These are phyloP conservation scores for Spheniscus mendiculus DNA, from an alignment of 2,113 vertebrate species.

Conservation along the genomic window DNA sequence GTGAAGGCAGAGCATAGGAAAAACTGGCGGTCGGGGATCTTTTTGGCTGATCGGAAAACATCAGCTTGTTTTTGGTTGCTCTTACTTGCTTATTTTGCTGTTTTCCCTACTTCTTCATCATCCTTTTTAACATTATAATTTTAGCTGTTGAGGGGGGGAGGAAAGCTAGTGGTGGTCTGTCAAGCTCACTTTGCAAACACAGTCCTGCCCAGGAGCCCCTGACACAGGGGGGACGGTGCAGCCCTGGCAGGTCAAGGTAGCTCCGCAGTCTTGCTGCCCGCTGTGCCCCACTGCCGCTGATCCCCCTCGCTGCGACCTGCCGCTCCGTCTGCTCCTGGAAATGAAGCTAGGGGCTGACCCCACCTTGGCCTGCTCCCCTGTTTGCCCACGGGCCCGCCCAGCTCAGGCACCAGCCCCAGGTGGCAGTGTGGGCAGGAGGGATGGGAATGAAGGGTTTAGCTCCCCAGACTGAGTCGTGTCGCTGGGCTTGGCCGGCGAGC, in stretches of 20 bases:
- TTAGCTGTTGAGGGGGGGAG: not conserved
- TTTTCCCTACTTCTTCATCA: not conserved
- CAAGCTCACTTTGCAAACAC: not conserved
- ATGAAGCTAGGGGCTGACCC: not conserved
- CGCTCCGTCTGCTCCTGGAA: not conserved
- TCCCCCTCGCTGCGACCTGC: accelerated
- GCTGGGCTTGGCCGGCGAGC: not conserved
- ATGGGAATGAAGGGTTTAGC: not conserved
- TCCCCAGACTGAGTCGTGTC: accelerated
- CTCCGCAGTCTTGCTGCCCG: accelerated
- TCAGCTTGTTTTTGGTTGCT: not conserved
- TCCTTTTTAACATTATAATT: not conserved
- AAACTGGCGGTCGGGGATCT: accelerated
- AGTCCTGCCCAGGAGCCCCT: not conserved
- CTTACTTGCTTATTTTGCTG: not conserved
- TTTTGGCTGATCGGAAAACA: not conserved
- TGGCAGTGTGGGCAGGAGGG: not conserved
- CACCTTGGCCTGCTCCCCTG: not conserved
- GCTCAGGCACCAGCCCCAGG: not conserved
- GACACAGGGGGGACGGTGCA: not conserved
- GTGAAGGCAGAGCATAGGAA: not conserved
- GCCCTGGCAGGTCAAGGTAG: not conserved
- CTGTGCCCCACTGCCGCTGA: not conserved
- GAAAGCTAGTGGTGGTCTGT: not conserved
- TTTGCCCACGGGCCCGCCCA: not conserved